These are phyloP conservation scores for Nycticebus coucang DNA, from an alignment of 2,113 vertebrate species.

Conservation along the genomic window DNA sequence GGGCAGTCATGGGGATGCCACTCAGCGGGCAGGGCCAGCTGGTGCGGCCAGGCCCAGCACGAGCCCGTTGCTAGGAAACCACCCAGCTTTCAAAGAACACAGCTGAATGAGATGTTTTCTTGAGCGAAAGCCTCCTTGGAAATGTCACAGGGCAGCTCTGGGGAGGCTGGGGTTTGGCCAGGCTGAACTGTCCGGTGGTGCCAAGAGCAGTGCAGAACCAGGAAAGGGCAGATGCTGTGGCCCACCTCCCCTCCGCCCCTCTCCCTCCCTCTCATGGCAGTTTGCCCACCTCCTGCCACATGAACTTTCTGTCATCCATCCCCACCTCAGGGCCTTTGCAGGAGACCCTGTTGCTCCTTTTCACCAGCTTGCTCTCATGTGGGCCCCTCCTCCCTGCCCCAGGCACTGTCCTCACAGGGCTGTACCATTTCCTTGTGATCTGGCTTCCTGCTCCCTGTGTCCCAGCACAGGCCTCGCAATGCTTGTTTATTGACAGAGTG, in stretches of 20 bases:
- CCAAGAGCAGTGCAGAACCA: not conserved
- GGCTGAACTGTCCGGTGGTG: not conserved
- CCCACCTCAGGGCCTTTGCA: not conserved
- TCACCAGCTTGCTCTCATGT: not conserved
- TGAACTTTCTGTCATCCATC: not conserved
- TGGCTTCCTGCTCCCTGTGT: not conserved
- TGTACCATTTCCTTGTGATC: not conserved
- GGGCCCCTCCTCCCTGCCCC: not conserved
- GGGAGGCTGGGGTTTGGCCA: conserved; percentile 17
- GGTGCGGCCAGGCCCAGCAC: conserved; percentile 55
- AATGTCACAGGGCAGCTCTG: conserved; percentile 85
- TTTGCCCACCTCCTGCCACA: accelerated
- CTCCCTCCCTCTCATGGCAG: not conserved
- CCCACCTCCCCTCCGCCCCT: not conserved
- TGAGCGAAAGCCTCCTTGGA: conserved; percentile 78
- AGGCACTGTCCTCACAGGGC: not conserved
- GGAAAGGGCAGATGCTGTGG: not conserved
- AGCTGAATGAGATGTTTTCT: conserved; percentile 76
- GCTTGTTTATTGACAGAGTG: not conserved
- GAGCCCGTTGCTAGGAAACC: conserved; percentile 84
- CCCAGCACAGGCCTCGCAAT: not conserved
- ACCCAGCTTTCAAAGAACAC: conserved; percentile 77
- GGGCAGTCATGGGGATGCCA: not conserved
- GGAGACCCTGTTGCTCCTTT: not conserved
- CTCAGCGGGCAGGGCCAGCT: not conserved